These are phyloP conservation scores for Spondyliosoma cantharus DNA, from an alignment of 2,797 vertebrate genomes.

Conservation along the genomic window DNA sequence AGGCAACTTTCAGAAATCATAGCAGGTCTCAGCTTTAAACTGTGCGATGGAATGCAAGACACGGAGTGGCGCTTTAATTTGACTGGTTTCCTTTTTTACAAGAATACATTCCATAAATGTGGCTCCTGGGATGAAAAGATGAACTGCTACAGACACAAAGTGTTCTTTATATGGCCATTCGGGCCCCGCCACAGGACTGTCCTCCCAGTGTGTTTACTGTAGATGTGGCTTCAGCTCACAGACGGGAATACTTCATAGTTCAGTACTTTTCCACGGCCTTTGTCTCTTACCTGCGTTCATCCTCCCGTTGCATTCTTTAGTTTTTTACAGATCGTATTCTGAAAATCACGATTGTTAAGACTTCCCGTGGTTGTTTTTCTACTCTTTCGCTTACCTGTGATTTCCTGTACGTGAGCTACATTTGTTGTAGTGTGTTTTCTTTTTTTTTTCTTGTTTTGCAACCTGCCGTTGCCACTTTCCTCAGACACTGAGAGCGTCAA, in stretches of 20 bases:
- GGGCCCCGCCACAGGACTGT: constrained; percentile 26
- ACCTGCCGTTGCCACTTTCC: neutral
- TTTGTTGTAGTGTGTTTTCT: too few relatives aligned
- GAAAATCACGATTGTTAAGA: too few relatives aligned
- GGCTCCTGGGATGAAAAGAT: constrained; percentile 13
- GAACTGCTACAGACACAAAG: constrained; percentile 30
- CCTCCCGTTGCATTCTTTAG: neutral
- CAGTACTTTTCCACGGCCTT: constrained; percentile 37
- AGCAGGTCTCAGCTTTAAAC: neutral
- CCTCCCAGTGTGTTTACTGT: constrained; percentile 34
- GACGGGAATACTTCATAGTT: constrained; percentile 27
- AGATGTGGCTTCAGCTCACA: constrained; percentile 24
- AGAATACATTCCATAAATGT: constrained; percentile 21
- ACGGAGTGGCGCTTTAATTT: neutral
- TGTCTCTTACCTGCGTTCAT: constrained; percentile 20
- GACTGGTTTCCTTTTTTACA: neutral
- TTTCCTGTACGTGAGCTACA: too few relatives aligned
- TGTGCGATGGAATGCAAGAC: neutral
- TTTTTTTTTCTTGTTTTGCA: too few relatives aligned
- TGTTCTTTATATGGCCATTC: constrained; percentile 29
- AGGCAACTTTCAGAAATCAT: neutral
- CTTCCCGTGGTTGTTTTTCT: neutral
- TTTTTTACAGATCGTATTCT: neutral
- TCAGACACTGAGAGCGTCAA: neutral
- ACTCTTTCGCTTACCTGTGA: neutral